Evolutionary conservation across 1,140 invertebrate species (phyloP), one percentile per base, ranked within the genome.

Genomic region (Polypedilum pembai): DNA sequence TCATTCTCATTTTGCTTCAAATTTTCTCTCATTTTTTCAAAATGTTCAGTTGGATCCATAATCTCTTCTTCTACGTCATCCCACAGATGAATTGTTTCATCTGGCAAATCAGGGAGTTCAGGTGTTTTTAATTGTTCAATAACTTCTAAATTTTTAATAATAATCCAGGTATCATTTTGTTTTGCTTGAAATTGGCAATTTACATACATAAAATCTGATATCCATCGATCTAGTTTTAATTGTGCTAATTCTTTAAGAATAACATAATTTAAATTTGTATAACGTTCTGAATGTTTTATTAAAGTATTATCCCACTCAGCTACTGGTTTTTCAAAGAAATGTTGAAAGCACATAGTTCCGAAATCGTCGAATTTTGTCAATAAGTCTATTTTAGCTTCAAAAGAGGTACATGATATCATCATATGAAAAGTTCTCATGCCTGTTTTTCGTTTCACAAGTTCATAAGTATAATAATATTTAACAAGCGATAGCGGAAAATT

Each of bases 231-330:
- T 1, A 8, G 15, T 69, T 69, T 69, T 20, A 69, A 69, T 21
- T 18, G 8, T 7, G 20, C 8, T 7, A 69, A 12, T 69, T 69
- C 65, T 18, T 69, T 69, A 18, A 20, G 18, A 12, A 69, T 18
- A 21, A 21, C 12, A 69, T 69, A 69, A 21, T 69, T 69, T 69
- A 69, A 69, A 69, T 69, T 69, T 69, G 65, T 69, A 69, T 20
- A 21, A 20, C 65, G 65, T 20, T 18, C 17, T 18, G 65, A 18
- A 21, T 69, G 65, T 20, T 5, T 69, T 18, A 69, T 69, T 8
- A 69, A 21, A 3, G 65, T 69, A 10, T 69, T 69, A 10, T 69
- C 65, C 15, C 17, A 69, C 20, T 69, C 65, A 69, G 20, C 10
- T 18, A 69, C 65, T 20, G 65, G 65, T 18, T 18, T n/a, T 20